A percentile compares a stretch with the other conserved stretches of the same genome.
Evolutionary conservation across 2,113 vertebrate species (phyloP).

Genomic region (Psettodes erumei): DNA sequence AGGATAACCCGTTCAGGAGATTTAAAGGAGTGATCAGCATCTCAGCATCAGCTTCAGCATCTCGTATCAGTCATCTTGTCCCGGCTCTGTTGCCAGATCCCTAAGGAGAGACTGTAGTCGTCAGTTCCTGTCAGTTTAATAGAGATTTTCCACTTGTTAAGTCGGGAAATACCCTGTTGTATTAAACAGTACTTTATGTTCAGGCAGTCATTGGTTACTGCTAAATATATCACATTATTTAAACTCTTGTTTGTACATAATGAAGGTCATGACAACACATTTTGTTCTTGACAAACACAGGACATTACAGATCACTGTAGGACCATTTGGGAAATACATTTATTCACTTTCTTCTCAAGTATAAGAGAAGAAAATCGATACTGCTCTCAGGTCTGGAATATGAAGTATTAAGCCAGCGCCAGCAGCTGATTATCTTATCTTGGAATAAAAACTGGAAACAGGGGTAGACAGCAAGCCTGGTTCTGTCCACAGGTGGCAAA

Average conservation of each 20-base stretch:
- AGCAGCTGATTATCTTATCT: background rate
- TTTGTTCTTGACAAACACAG: background rate
- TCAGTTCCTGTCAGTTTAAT: background rate
- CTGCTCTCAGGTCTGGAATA: background rate
- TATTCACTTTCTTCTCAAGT: background rate
- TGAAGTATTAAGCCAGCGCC: background rate
- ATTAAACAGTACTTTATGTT: background rate
- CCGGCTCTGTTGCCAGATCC: background rate
- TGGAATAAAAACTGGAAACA: too few relatives aligned
- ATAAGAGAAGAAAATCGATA: background rate
- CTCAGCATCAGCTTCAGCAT: too few relatives aligned
- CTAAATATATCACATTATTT: background rate
- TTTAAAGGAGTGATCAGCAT: slow-evolving; percentile 17
- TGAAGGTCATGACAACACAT: background rate
- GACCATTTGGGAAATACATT: too few relatives aligned
- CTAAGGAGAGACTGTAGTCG: background rate
- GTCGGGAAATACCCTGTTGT: background rate
- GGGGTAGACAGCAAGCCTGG: too few relatives aligned
- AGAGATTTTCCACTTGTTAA: background rate
- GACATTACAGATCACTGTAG: background rate
- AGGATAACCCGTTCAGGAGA: slow-evolving; percentile 8
- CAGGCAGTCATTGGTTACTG: background rate
- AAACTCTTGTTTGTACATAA: background rate
- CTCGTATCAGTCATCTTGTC: slow-evolving; percentile 14
- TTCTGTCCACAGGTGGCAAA: too few relatives aligned